Conservation (phyloP, 2,113 vertebrate genomes). For the Hymenochirus boettgeri region DNA sequence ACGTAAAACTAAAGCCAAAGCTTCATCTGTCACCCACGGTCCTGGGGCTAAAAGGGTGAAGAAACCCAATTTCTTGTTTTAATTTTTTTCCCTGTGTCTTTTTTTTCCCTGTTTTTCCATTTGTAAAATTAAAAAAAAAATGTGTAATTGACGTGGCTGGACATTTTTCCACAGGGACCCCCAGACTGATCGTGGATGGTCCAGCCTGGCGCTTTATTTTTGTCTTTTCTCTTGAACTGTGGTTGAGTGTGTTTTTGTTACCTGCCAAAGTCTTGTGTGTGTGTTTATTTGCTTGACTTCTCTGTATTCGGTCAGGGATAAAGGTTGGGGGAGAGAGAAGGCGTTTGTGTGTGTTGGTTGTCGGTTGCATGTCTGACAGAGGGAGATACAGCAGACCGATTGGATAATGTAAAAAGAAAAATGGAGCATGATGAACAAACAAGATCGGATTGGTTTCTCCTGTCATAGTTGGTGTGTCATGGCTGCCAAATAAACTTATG, state of each 20-base stretch:
- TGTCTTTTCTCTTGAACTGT: slow-evolving; percentile 72
- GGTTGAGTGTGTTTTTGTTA: slow-evolving; percentile 73
- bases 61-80: slow-evolving; percentile 18
- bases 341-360: not conserved
- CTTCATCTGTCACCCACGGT: slow-evolving; percentile 26
- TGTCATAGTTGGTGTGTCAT: too few relatives aligned
- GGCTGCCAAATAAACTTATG: too few relatives aligned
- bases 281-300: slow-evolving; percentile 46
- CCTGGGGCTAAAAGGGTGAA: slow-evolving; percentile 28
- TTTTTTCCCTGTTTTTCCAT: slow-evolving; percentile 15
- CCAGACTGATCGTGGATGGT: slow-evolving; percentile 2
- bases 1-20: slow-evolving; percentile 33
- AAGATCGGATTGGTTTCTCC: too few relatives aligned
- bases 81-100: slow-evolving; percentile 24
- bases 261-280: slow-evolving; percentile 57
- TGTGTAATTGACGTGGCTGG: slow-evolving; percentile 26
- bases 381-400: not conserved
- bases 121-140: slow-evolving; percentile 26
- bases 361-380: not conserved
- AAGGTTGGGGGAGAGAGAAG: not conserved
- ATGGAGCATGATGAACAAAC: too few relatives aligned
- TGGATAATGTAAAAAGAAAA: too few relatives aligned
- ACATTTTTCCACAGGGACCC: slow-evolving; percentile 24
- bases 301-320: slow-evolving; percentile 12
- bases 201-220: slow-evolving; percentile 19